Percentiles rank a stretch among this genome's conserved stretches.
phyloP scores from a whole-genome alignment of 1,140 invertebrate genomes.

The Pseudomyrmex flavicornis region DNA sequence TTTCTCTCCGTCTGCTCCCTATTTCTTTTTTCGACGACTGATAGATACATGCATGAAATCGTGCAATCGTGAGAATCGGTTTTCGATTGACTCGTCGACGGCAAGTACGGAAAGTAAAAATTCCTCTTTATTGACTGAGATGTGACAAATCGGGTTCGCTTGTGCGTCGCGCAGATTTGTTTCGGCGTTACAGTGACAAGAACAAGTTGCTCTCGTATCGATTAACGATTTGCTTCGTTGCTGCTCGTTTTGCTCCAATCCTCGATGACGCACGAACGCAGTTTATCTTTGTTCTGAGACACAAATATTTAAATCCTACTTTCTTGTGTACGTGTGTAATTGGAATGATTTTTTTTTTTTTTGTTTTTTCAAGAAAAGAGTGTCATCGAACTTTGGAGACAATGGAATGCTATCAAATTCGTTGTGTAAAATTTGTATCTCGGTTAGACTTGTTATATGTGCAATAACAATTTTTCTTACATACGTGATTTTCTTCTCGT shows the following conservation, averaged over 20 bases:
- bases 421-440: conserved; percentile 18
- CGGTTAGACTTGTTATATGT: background rate
- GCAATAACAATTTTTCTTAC: background rate
- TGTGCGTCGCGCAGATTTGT: conserved; percentile 10
- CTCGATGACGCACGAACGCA: conserved; percentile 8
- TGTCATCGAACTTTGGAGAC: conserved; percentile 2
- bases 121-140: conserved; percentile 62
- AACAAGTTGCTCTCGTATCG: conserved; percentile 23
- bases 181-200: conserved; percentile 41
- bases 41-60: conserved; percentile 42
- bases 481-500: background rate
- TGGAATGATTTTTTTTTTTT: background rate
- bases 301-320: background rate
- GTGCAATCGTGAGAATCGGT: conserved; percentile 58
- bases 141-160: conserved; percentile 56
- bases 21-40: conserved; percentile 8
- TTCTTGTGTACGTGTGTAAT: background rate
- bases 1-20: background rate
- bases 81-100: conserved; percentile 51
- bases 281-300: background rate
- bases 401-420: background rate
- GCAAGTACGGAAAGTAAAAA: conserved; percentile 58
- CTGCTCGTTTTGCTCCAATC: background rate
- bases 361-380: background rate
- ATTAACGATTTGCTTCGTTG: conserved; percentile 47